Percentiles rank a stretch among this genome's conserved stretches.
These are phyloP conservation scores for Bolborhynchus lineola DNA, from an alignment of 2,113 vertebrate species.

Conservation along the genomic window DNA sequence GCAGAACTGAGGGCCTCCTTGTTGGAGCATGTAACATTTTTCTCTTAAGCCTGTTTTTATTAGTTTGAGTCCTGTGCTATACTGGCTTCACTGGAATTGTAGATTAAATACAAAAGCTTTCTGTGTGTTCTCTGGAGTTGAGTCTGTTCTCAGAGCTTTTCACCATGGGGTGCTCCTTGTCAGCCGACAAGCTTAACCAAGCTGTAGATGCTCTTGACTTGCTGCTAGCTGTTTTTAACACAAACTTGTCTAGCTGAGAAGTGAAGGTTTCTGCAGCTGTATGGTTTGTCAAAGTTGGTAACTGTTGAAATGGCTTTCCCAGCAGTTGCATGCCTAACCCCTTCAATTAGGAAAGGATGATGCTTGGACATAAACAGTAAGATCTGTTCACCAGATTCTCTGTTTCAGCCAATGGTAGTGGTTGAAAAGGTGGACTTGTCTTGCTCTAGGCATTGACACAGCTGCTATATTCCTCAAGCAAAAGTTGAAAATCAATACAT, in stretches of 20 bases:
- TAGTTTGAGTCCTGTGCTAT: neutral
- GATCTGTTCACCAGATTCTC: neutral
- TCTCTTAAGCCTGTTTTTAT: neutral
- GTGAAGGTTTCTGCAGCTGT: neutral
- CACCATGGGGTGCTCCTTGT: neutral
- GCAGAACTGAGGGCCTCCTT: neutral
- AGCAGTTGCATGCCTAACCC: neutral
- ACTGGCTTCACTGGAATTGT: neutral
- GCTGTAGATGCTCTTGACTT: neutral
- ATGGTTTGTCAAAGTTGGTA: neutral
- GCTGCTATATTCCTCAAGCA: neutral
- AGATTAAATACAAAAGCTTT: neutral
- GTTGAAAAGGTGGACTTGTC: neutral
- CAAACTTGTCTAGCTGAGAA: neutral
- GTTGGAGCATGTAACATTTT: neutral
- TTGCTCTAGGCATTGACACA: neutral
- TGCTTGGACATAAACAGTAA: neutral
- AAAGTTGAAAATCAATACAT: neutral
- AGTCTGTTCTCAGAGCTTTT: neutral
- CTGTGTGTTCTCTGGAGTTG: neutral
- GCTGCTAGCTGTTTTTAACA: neutral
- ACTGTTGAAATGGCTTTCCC: neutral
- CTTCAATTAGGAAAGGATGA: neutral
- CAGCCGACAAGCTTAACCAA: neutral
- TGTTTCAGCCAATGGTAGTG: neutral